Evolutionary conservation across 2,797 vertebrate species (phyloP), one percentile per base, ranked within the genome.

Genomic region (Parotocinclus haroldoi): DNA sequence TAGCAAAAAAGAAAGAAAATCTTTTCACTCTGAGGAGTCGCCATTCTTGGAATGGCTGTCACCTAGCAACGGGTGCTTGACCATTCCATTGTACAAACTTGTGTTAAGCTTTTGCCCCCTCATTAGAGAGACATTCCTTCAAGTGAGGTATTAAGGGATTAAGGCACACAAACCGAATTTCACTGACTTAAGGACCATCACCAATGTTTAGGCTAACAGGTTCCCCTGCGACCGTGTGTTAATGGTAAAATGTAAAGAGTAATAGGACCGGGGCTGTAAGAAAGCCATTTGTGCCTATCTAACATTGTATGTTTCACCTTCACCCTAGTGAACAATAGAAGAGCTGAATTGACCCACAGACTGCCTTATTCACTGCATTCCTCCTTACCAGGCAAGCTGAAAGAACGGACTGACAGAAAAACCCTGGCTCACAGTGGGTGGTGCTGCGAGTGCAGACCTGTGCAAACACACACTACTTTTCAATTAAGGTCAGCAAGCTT

Each of bases 81-180:
- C 89, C 89, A 87, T 88, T 91, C 84, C 85, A 88, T 88, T 89
- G 88, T 86, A 84, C 83, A 79, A 80, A 91, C 88, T 85, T 90
- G 88, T 84, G 86, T 74, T 88, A 91, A 89, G 89, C 89, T 86
- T 87, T 88, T 82, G 78, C 86, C 87, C 81, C 88, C 88, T 91
- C 79, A 83, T 88, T 88, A 88, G 86, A 84, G 86, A 84, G 87
- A 79, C 82, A 82, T 90, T 90, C 87, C 86, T 86, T 58, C 78
- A 83, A 86, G 87, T 84, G 78, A 86, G 88, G 90, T 89, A 90
- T 91, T 92, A 90, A 89, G 87, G 91, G 89, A 91, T 92, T 91
- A 92, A 81, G 83, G 81, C 81, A 86, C 85, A 90, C 89, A 88
- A 81, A 88, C 83, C 85, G 84, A 84, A 90, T 90, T 88, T 86